Conservation (phyloP, 2,113 vertebrate genomes). For the Menidia beryllina region DNA sequence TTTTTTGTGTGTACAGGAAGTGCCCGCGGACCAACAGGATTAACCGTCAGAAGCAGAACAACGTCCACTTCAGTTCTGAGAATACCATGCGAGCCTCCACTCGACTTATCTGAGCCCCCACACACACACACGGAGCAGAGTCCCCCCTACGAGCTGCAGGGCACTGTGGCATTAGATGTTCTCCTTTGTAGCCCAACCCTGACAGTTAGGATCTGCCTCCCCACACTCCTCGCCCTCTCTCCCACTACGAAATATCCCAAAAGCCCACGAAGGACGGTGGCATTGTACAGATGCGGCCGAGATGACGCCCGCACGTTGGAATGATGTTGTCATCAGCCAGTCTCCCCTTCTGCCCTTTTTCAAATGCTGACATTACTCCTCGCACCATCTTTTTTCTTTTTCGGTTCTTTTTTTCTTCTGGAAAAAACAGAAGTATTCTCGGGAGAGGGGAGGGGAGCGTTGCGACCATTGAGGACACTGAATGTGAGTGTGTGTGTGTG, state of each 20-base stretch:
- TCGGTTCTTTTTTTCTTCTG: conserved; percentile 31
- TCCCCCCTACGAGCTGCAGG: conserved; percentile 27
- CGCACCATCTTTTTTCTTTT: conserved; percentile 64
- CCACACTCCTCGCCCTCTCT: conserved; percentile 50
- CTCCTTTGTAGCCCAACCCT: conserved; percentile 54
- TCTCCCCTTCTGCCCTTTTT: conserved; percentile 9
- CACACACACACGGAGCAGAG: conserved; percentile 40
- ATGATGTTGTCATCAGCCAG: conserved; percentile 15
- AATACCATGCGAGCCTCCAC: conserved; percentile 99
- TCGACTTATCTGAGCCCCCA: conserved; percentile 91
- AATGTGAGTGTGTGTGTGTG: conserved; percentile 61
- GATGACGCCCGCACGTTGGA: conserved; percentile 12
- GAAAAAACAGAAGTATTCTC: conserved; percentile 61
- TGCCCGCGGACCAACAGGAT: conserved; percentile 98
- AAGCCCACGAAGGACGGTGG: conserved; percentile 48
- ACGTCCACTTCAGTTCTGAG: conserved; percentile 98
- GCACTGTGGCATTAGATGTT: conserved; percentile 60
- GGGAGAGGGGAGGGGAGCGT: not conserved
- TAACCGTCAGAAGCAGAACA: conserved; percentile 99
- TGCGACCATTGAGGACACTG: conserved; percentile 40
- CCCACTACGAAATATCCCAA: conserved; percentile 48
- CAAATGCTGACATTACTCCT: conserved; percentile 45
- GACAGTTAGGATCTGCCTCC: conserved; percentile 57
- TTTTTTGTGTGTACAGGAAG: conserved; percentile 85
- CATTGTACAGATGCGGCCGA: conserved; percentile 40